Percentiles rank a stretch among this genome's conserved stretches.
Conservation (phyloP, 2,113 vertebrate species). For the Prochilodus magdalenae region DNA sequence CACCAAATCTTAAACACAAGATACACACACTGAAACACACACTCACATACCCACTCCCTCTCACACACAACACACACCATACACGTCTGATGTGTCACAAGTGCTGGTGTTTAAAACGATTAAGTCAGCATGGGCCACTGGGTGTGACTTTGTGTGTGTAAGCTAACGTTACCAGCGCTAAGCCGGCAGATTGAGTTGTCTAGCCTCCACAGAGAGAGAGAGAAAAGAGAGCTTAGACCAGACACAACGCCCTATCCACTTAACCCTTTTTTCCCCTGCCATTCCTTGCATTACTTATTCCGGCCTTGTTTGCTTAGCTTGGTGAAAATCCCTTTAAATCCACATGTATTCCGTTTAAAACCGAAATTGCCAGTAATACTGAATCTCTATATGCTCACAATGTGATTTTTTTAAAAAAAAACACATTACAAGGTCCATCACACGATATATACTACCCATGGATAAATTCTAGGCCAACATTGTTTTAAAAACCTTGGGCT, state of each 20-base stretch:
- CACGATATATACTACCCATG: too few relatives aligned
- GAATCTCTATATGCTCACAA: not conserved
- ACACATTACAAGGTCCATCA: too few relatives aligned
- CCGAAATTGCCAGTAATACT: not conserved
- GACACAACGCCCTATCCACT: constrained; percentile 28
- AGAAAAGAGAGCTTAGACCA: not conserved
- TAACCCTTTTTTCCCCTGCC: constrained; percentile 2
- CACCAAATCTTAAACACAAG: constrained; percentile 24
- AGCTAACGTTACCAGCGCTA: constrained; percentile 47
- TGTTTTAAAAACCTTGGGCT: too few relatives aligned
- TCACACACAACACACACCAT: constrained; percentile 11
- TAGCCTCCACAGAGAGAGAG: constrained; percentile 15
- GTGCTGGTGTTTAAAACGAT: constrained; percentile 46
- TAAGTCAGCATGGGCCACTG: constrained; percentile 38
- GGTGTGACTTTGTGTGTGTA: constrained; percentile 50
- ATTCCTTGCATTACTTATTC: not conserved
- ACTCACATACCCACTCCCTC: not conserved
- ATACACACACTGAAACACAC: constrained; percentile 22
- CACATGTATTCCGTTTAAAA: not conserved
- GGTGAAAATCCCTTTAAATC: not conserved
- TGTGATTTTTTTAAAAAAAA: too few relatives aligned
- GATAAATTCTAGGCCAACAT: too few relatives aligned
- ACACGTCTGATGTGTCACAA: not conserved
- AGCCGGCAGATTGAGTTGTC: constrained; percentile 10
- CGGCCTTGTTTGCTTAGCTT: not conserved